Base-by-base conservation (phyloP, 2,888 invertebrate species). In the Dione juno region DNA sequence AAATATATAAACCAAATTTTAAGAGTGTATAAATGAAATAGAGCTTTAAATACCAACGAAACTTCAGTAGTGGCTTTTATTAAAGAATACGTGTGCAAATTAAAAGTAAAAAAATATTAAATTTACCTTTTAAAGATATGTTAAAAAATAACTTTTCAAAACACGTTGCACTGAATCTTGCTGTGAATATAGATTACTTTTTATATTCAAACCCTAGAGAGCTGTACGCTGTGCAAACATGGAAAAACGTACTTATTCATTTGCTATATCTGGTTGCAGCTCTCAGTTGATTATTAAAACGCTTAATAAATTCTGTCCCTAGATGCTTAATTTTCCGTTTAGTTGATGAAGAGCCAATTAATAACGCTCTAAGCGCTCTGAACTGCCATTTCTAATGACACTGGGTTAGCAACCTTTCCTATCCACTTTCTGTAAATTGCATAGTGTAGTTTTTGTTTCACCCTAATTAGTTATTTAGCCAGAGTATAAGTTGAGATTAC, bases 271-370 rank as follows among this genome's bases (percentile, higher is more conserved):
- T n/a, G 61, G n/a, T 11, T 28, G 11, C 37, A 61, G 50, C 50
- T 58, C 37, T 67, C 57, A 40, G 21, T 21, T 45, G 58, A 67
- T 67, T 50, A 59, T 35, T 50, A 48, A 67, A 67, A 40, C 40
- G 58, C 48, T 19, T 50, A 50, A 67, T 67, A 37, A 59, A 67
- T 67, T 67, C 28, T 35, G 9, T 67, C 67, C 19, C 67, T 48
- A 59, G 58, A 67, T 48, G 40, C 35, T 58, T 40, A 37, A 67
- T 67, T 66, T 66, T 19, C 58, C 37, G 37, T 37, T 48, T 45
- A 10, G 37, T 50, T 54, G 21, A 50, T 48, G 28, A 37, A 58
- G 48, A 61, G 21, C 28, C 28, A 28, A 61, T 45, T 61, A n/a
- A 61, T 61, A 28, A 45, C 13, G 45, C 6, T 45, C 28, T 61